Conservation (phyloP, 2,888 invertebrate species). For the Hedychridium roseum region DNA sequence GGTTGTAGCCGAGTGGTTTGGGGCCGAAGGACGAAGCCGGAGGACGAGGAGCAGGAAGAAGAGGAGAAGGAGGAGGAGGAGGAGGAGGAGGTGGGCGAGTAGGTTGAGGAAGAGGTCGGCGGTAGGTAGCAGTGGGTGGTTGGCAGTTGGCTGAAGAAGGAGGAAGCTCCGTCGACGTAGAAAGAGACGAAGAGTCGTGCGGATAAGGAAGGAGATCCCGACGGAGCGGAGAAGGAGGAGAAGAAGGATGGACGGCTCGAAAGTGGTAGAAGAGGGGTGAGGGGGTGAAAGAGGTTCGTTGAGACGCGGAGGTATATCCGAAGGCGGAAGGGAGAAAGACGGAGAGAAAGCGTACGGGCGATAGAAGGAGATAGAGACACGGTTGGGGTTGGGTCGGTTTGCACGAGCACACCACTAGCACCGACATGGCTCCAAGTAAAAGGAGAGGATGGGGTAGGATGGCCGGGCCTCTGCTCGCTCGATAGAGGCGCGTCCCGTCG, state of each 20-base stretch:
- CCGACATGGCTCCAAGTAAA: slow-evolving; percentile 56
- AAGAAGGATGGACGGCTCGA: slow-evolving; percentile 18
- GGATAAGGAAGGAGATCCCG: too few relatives aligned
- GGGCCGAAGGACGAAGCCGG: slow-evolving; percentile 17
- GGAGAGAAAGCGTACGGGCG: slow-evolving; percentile 13
- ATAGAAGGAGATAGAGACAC: slow-evolving; percentile 31
- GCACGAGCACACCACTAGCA: slow-evolving; percentile 52
- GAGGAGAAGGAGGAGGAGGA: slow-evolving; percentile 33
- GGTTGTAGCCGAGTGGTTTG: slow-evolving; percentile 23
- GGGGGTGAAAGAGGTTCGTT: slow-evolving; percentile 29
- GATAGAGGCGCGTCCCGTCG: slow-evolving; percentile 64
- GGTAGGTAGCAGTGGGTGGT: slow-evolving; percentile 45
- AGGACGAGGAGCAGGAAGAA: slow-evolving; percentile 32
- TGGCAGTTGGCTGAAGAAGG: slow-evolving; percentile 38
- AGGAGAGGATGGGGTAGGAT: slow-evolving; percentile 53
- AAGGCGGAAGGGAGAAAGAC: slow-evolving; percentile 14
- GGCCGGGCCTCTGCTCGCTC: slow-evolving; percentile 62
- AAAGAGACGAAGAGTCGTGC: slow-evolving; percentile 26
- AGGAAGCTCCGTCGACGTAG: slow-evolving; percentile 21
- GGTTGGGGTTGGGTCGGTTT: slow-evolving; percentile 55
- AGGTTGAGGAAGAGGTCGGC: slow-evolving; percentile 36
- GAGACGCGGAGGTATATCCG: slow-evolving; percentile 43
- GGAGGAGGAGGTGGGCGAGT: slow-evolving; percentile 31
- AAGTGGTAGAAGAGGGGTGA: slow-evolving; percentile 18
- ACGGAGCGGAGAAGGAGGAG: slow-evolving; percentile 24